Evolutionary conservation across 2,113 vertebrate species (phyloP), one percentile per base, ranked within the genome.

Genomic region (Aepyceros melampus): DNA sequence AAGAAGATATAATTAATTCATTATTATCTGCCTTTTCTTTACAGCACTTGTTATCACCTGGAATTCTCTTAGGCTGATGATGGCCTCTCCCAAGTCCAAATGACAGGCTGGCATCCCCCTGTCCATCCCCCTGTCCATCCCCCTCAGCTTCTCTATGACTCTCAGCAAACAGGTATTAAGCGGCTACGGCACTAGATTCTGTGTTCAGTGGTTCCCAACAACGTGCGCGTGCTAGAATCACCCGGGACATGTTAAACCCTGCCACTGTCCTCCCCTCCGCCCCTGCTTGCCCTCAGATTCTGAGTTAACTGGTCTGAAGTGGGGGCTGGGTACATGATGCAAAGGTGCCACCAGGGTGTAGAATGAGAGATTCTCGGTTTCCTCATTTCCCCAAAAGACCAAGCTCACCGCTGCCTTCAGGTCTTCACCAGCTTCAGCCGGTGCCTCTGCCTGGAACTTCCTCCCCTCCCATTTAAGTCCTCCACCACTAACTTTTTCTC

Each of bases 151-250:
- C 71, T 4, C 17, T 11, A 9, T 47, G 14, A 25, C 4, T 51
- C 82, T 47, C 60, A 55, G 58, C 60, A 74, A 74, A 47, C 43
- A 27, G 5, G 43, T 27, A 67, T 16, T 56, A 43, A 74, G 56
- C 12, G 89, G 40, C 89, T 67, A 81, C 49, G 79, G 85, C 64
- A 29, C 64, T 21, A 0, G 93, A 76, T 93, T 2, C 1, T 43
- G 76, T 78, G 55, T 33, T 19, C 0, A 0, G 1, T 25, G 55
- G 56, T 49, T 43, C 49, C 51, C 6, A 8, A 2, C 17, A 11
- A 29, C 5, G 45, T 4, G 45, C 6, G 17, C 51, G 1, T 74
- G 33, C 43, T 13, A n/a, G 53, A 53, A 45, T 51, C 56, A 13
- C 33, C 67, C 13, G 56, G 31, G 85, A 14, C 56, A 8, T 58